Conservation (phyloP, 2,797 vertebrate genomes). For the Hippocampus kuda region DNA sequence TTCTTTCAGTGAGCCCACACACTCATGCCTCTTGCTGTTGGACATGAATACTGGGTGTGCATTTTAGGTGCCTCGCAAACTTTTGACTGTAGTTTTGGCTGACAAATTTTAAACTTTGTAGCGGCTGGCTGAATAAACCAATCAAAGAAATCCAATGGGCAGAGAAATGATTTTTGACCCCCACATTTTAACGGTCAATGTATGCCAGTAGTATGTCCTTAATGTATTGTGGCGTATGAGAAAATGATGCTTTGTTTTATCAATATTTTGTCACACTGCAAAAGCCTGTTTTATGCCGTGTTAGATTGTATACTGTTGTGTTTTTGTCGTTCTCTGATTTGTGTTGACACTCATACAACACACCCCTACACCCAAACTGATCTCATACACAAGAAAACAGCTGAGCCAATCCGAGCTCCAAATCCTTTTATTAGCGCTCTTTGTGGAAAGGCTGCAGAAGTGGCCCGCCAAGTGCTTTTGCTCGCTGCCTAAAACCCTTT, state of each 20-base stretch:
- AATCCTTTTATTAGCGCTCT: constrained; percentile 71
- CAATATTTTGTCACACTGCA: background rate
- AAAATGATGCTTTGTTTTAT: background rate
- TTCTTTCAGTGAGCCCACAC: background rate
- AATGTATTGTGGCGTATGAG: background rate
- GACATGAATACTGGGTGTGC: background rate
- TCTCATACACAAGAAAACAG: constrained; percentile 53
- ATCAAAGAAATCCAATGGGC: background rate
- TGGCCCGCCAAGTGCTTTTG: constrained; percentile 54
- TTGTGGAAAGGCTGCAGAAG: constrained; percentile 54
- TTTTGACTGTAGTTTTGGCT: background rate
- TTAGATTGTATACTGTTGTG: background rate
- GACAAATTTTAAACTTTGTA: background rate
- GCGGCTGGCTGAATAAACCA: background rate
- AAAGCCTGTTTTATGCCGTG: background rate
- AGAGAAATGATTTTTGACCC: background rate
- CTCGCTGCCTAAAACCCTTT: constrained; percentile 65
- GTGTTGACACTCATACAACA: constrained; percentile 6
- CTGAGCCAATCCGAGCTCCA: constrained; percentile 65
- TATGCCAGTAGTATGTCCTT: background rate
- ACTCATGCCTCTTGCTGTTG: background rate
- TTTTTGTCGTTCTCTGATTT: background rate
- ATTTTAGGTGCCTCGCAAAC: too few species aligned
- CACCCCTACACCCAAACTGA: constrained; percentile 7
- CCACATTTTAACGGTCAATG: background rate